Conservation (phyloP, 1,140 invertebrate genomes). For the Hermetia illucens region DNA sequence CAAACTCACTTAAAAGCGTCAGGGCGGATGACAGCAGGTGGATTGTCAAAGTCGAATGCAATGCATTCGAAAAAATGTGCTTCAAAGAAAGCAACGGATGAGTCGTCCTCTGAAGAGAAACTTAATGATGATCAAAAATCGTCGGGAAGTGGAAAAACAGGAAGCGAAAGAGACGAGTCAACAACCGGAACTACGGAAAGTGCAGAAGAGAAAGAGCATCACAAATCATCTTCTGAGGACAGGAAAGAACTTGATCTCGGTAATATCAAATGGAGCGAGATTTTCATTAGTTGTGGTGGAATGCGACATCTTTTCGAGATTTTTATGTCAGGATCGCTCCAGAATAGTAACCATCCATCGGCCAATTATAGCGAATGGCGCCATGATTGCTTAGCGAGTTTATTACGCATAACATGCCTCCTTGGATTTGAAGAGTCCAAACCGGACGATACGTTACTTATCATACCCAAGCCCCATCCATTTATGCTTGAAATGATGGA, state of each 20-base stretch:
- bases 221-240: too few relatives aligned
- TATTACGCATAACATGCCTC: constrained; percentile 62
- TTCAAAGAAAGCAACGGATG: not conserved
- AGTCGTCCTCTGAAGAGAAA: not conserved
- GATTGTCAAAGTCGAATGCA: not conserved
- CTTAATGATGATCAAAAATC: not conserved
- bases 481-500: constrained; percentile 71
- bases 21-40: not conserved
- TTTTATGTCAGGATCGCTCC: constrained; percentile 68
- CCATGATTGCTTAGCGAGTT: constrained; percentile 78
- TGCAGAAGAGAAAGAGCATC: not conserved
- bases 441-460: constrained; percentile 43
- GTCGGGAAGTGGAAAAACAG: constrained; percentile 4
- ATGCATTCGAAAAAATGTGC: not conserved
- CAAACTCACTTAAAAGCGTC: not conserved
- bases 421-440: constrained; percentile 57
- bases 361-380: constrained; percentile 77
- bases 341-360: constrained; percentile 37
- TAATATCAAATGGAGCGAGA: constrained; percentile 53
- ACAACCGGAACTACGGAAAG: constrained; percentile 7
- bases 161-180: not conserved
- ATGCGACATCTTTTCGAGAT: constrained; percentile 79
- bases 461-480: constrained; percentile 47
- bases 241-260: too few relatives aligned
- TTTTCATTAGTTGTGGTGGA: constrained; percentile 77